Evolutionary conservation across 2,797 vertebrate genomes (phyloP).

Genomic region (Sebastiscus albofasciatus): DNA sequence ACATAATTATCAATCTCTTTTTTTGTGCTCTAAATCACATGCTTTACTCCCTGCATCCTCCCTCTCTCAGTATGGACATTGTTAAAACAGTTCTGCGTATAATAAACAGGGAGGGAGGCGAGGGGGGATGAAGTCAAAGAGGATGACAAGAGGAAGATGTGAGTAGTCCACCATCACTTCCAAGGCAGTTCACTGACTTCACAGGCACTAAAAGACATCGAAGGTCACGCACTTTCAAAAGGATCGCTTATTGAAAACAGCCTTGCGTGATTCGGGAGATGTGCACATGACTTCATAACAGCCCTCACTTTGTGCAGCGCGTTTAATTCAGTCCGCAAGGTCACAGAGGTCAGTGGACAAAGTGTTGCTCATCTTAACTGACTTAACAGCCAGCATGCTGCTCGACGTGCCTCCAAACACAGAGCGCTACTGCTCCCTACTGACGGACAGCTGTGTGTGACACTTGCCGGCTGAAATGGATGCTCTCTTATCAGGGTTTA

Average conservation of each 20-base stretch:
- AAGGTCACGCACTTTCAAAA: constrained; percentile 61
- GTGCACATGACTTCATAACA: constrained; percentile 50
- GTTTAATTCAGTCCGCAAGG: constrained; percentile 73
- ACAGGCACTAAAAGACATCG: constrained; percentile 29
- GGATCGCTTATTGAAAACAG: constrained; percentile 51
- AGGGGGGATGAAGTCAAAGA: constrained; percentile 6
- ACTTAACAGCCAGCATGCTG: constrained; percentile 40
- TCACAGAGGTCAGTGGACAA: constrained; percentile 77
- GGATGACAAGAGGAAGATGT: constrained; percentile 18
- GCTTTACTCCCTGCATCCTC: constrained; percentile 19
- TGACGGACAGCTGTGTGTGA: constrained; percentile 39
- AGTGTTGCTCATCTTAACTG: constrained; percentile 64
- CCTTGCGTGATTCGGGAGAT: constrained; percentile 26
- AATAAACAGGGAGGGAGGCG: not conserved
- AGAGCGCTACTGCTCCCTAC: constrained; percentile 82
- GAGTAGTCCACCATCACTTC: constrained; percentile 28
- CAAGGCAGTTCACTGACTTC: constrained; percentile 19
- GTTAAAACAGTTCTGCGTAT: not conserved
- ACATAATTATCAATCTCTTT: constrained; percentile 54
- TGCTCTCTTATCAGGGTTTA: constrained; percentile 5
- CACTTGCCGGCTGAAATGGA: not conserved
- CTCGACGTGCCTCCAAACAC: not conserved
- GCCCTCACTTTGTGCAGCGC: constrained; percentile 42
- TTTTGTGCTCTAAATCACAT: constrained; percentile 14
- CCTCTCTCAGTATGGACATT: not conserved